Evolutionary conservation across 2,888 invertebrate genomes (phyloP), one percentile per base, ranked within the genome.

Genomic region (Cephus nigrinus): DNA sequence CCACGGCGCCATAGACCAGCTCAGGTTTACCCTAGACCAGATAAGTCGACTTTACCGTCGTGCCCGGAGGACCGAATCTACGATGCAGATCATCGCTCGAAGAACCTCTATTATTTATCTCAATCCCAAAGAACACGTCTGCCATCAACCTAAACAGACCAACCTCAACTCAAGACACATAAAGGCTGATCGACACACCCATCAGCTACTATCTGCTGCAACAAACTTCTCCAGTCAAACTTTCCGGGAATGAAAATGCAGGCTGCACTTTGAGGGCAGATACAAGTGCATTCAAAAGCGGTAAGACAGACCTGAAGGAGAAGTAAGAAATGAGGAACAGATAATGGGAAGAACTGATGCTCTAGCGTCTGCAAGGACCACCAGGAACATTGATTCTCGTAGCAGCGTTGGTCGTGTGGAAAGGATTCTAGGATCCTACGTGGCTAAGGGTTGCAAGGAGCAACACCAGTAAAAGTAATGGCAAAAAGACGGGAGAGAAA

Each of bases 1-100:
- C 40, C 40, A 55, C 40, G 40, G 40, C 40, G 40, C 40, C 40
- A 55, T 55, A 55, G 40, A 55, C 40, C 23, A 55, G 23, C 78
- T 31, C 75, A 76, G 77, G 82, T 82, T 86, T 85, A 84, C 83
- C 83, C 85, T 80, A 75, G 81, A 77, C 81, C 78, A 85, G 84
- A 86, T 86, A 86, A 85, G 83, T 84, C 83, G 86, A 84, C 83
- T 85, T 86, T 55, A 55, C 40, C 40, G 86, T 86, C 84, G 84
- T 83, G 84, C 79, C 80, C 81, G 30, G 36, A 74, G 33, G 35
- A 74, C 31, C 32, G 15, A 71, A 71, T 75, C 72, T 32, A 55
- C 68, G 34, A 72, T 75, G 72, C 72, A 78, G 72, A 72, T 75
- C 75, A 78, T 78, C 72, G 75, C 75, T 74, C 72, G 72, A 75